phyloP scores from a whole-genome alignment of 2,797 vertebrate genomes.

The Pangasius djambal region DNA sequence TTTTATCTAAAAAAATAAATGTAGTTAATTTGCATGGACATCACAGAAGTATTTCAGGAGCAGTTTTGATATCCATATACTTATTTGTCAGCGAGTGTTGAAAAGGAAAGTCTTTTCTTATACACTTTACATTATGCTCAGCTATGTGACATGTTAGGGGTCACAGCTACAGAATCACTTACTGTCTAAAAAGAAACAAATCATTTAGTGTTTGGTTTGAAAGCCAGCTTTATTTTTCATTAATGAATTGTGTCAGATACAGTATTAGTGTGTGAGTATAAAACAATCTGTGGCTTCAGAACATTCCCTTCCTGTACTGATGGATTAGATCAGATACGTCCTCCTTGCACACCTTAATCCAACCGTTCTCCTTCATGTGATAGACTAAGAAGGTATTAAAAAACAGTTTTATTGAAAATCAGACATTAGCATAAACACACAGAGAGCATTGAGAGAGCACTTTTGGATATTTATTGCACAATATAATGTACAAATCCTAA shows the following conservation, averaged over 20 bases:
- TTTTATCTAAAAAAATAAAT: background rate
- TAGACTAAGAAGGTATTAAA: slow-evolving; percentile 74
- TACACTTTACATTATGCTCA: background rate
- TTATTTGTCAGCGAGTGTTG: background rate
- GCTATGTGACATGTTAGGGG: background rate
- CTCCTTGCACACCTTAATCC: slow-evolving; percentile 81
- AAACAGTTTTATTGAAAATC: too few relatives aligned
- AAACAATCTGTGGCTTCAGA: slow-evolving; percentile 42
- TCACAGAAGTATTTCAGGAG: background rate
- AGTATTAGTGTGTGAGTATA: background rate
- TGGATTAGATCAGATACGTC: slow-evolving; percentile 81
- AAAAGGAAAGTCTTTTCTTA: background rate
- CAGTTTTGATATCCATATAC: background rate
- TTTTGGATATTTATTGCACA: background rate
- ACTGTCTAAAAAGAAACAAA: background rate
- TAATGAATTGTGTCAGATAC: background rate
- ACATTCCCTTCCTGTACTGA: slow-evolving; percentile 75
- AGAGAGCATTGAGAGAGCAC: background rate
- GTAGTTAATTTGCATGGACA: background rate
- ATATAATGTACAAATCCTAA: background rate
- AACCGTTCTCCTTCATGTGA: slow-evolving; percentile 83
- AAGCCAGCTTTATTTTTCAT: background rate
- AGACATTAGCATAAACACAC: slow-evolving; percentile 14
- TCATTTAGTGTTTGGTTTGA: background rate
- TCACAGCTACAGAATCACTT: background rate